Evolutionary conservation across 23 tunicate species (phyloP).

Genomic region (Trididemnum clinides): DNA sequence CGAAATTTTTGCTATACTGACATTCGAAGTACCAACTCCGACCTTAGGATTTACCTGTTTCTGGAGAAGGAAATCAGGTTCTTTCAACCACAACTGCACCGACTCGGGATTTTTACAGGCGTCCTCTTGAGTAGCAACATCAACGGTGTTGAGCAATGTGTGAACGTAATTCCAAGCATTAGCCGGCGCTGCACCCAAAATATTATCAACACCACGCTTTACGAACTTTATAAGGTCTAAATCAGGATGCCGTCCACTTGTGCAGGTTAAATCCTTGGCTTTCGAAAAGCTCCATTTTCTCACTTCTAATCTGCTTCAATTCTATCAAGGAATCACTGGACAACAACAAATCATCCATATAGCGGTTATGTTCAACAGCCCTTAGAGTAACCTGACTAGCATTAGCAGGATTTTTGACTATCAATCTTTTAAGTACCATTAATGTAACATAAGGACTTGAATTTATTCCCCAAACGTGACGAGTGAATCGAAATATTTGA

Average conservation of each 20-base stretch:
- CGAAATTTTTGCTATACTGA: too few species aligned
- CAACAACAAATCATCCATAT: conserved; percentile 1
- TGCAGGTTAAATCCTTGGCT: conserved; percentile 12
- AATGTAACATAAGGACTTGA: background rate
- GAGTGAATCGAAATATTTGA: background rate
- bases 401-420: background rate
- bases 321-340: background rate
- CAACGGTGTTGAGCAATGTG: too few species aligned
- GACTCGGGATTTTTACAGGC: too few species aligned
- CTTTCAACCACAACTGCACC: too few species aligned
- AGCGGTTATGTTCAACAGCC: background rate
- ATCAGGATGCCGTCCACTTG: conserved; percentile 11
- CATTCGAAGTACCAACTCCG: too few species aligned
- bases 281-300: background rate
- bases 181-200: too few species aligned
- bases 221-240: too few species aligned
- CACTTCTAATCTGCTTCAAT: background rate
- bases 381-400: background rate
- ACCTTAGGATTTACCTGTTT: too few species aligned
- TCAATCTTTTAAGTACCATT: background rate
- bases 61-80: too few species aligned
- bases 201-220: too few species aligned
- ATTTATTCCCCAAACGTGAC: conserved; percentile 14
- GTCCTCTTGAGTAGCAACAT: too few species aligned
- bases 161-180: too few species aligned